Evolutionary conservation across 2,888 invertebrate genomes (phyloP).

Genomic region (Vanessa cardui): DNA sequence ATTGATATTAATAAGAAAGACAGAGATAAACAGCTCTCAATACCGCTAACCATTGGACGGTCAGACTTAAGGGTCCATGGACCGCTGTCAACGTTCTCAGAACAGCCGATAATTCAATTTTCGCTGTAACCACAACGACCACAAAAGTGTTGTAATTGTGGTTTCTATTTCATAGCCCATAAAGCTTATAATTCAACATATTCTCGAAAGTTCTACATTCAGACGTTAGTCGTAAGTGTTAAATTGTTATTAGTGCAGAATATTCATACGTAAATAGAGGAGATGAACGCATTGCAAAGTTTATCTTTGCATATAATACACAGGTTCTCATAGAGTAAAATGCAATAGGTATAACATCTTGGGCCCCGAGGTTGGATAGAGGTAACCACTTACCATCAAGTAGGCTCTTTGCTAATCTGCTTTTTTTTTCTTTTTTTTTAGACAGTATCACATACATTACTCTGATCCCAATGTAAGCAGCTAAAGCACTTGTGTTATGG

Average conservation of each 20-base stretch:
- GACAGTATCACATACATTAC: too few relatives aligned
- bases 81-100: slow-evolving; percentile 24
- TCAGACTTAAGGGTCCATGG: slow-evolving; percentile 4
- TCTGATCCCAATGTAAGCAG: too few relatives aligned
- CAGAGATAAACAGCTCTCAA: neutral
- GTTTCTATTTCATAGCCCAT: slow-evolving; percentile 1
- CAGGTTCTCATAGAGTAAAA: neutral
- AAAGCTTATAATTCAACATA: slow-evolving; percentile 1
- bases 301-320: neutral
- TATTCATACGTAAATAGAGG: neutral
- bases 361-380: too few relatives aligned
- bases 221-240: slow-evolving; percentile 3
- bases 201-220: neutral
- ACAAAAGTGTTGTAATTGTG: neutral
- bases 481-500: too few relatives aligned
- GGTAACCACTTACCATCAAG: too few relatives aligned
- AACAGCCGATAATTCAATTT: slow-evolving; percentile 24
- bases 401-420: too few relatives aligned
- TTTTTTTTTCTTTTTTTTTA: too few relatives aligned
- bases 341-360: too few relatives aligned
- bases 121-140: slow-evolving; percentile 13
- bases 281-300: neutral
- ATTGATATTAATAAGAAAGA: neutral
- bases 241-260: slow-evolving; percentile 1
- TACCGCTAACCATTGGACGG: slow-evolving; percentile 4